A percentile compares a stretch with the other conserved stretches of the same genome.
Evolutionary conservation across 2,888 invertebrate species (phyloP).

Genomic region (Julus scanicus): DNA sequence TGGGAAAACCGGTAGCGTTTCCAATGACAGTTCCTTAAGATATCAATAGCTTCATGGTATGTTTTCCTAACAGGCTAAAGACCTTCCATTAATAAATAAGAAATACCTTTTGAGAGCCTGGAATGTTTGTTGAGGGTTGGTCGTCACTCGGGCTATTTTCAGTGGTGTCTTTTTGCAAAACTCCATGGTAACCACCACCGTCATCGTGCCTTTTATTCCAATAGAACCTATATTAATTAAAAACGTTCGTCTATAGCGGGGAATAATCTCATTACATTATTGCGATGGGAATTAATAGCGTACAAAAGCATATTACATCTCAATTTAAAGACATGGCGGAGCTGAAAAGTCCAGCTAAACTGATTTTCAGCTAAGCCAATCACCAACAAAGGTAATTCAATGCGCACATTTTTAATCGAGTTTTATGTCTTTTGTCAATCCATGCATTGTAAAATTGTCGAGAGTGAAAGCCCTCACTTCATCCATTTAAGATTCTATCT

Average conservation of each 20-base stretch:
- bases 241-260: background rate
- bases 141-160: constrained; percentile 52
- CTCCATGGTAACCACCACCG: constrained; percentile 51
- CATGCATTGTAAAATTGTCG: background rate
- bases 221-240: constrained; percentile 52
- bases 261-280: background rate
- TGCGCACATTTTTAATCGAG: constrained; percentile 12
- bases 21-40: background rate
- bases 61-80: background rate
- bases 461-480: constrained; percentile 12
- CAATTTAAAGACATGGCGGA: background rate
- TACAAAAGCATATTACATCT: constrained; percentile 47
- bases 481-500: constrained; percentile 6
- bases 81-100: background rate
- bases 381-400: background rate
- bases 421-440: background rate
- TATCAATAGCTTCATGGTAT: background rate
- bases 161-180: constrained; percentile 54
- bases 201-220: constrained; percentile 53
- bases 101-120: constrained; percentile 48
- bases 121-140: constrained; percentile 11
- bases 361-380: background rate
- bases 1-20: background rate
- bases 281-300: background rate
- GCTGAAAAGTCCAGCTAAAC: constrained; percentile 25